A percentile compares a stretch with the other conserved stretches of the same genome.
phyloP scores from a whole-genome alignment of 2,888 invertebrate genomes.

The Ormyrus labotus region DNA sequence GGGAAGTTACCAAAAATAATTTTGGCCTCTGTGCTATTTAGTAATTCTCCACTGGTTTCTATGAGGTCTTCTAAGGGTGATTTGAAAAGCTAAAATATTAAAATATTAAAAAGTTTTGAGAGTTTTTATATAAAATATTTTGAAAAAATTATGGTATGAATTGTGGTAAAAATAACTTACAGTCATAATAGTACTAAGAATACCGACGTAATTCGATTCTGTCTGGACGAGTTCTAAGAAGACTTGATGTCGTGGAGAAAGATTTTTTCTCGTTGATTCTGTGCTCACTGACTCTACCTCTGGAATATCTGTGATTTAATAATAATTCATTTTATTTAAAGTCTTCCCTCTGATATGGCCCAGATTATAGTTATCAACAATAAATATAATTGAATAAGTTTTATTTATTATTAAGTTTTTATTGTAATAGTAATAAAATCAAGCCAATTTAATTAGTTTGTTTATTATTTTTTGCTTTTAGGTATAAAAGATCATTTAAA shows the following conservation, averaged over 20 bases:
- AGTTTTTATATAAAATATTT: constrained; percentile 1
- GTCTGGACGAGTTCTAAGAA: constrained; percentile 96
- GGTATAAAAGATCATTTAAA: too few relatives aligned
- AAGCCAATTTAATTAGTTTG: too few relatives aligned
- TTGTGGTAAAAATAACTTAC: constrained; percentile 77
- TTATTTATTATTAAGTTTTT: constrained; percentile 5
- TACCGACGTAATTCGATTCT: constrained; percentile 97
- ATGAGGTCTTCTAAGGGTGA: constrained; percentile 91
- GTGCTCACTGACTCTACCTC: constrained; percentile 78
- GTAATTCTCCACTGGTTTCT: constrained; percentile 81
- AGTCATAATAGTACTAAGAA: constrained; percentile 93
- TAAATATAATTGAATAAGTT: constrained; percentile 11
- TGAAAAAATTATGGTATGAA: constrained; percentile 6
- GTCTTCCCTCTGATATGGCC: constrained; percentile 69
- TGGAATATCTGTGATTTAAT: constrained; percentile 72
- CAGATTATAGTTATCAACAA: constrained; percentile 53
- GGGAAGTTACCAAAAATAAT: constrained; percentile 97
- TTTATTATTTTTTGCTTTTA: too few relatives aligned
- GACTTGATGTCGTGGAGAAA: constrained; percentile 88
- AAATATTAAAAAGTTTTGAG: constrained; percentile 59
- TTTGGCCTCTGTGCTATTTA: constrained; percentile 94
- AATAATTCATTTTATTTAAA: constrained; percentile 60
- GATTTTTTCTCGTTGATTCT: constrained; percentile 82
- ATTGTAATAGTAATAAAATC: background rate
- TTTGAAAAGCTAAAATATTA: constrained; percentile 91